Evolutionary conservation across 1,140 invertebrate species (phyloP).

Genomic region (Lepidotrigona ventralis): DNA sequence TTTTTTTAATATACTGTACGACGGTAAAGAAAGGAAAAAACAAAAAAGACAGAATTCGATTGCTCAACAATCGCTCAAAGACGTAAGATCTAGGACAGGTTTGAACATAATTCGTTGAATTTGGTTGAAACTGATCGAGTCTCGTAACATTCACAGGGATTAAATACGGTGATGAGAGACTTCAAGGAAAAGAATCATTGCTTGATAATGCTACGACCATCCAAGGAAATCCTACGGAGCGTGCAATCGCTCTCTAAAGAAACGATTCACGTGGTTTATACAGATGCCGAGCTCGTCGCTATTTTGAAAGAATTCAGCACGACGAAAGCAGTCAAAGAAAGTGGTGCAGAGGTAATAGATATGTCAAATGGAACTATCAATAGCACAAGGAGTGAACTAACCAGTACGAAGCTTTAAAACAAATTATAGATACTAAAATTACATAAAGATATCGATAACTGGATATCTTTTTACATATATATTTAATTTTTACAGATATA

Average conservation of each 20-base stretch:
- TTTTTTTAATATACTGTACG: too few species aligned
- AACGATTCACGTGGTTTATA: constrained; percentile 51
- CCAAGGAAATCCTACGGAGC: constrained; percentile 53
- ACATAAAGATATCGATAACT: not conserved
- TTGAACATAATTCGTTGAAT: constrained; percentile 25
- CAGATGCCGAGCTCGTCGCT: constrained; percentile 57
- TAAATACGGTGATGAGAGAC: constrained; percentile 64
- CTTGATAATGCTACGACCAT: constrained; percentile 64
- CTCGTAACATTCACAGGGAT: constrained; percentile 57
- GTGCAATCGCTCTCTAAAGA: constrained; percentile 62
- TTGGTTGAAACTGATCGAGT: not conserved
- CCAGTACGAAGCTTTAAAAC: constrained; percentile 56
- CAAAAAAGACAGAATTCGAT: not conserved
- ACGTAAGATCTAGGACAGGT: constrained; percentile 26
- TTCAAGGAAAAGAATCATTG: constrained; percentile 58
- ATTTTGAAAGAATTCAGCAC: constrained; percentile 48
- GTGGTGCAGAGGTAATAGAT: constrained; percentile 27
- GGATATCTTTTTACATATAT: not conserved
- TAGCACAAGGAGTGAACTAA: constrained; percentile 28
- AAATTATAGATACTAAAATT: not conserved
- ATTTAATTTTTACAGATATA: too few species aligned
- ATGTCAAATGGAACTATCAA: constrained; percentile 1
- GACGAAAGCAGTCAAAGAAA: not conserved
- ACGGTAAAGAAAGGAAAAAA: not conserved
- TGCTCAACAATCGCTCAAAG: not conserved